Evolutionary conservation across 2,113 vertebrate genomes (phyloP).

Genomic region (Albula goreensis): DNA sequence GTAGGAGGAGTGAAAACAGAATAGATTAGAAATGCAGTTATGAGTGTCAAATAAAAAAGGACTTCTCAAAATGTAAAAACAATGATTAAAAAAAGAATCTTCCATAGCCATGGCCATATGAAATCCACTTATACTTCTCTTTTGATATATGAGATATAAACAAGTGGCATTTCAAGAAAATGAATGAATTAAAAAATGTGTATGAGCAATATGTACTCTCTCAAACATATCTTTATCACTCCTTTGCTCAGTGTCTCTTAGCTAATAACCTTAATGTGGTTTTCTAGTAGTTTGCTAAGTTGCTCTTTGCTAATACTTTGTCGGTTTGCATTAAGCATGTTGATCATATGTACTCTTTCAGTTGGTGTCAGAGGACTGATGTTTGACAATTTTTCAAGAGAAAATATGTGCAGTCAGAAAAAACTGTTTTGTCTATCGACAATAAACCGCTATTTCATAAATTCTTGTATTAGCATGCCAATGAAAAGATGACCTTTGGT

Average conservation of each 20-base stretch:
- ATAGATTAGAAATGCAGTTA: conserved; percentile 1
- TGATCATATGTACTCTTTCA: neutral
- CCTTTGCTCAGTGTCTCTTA: too few species aligned
- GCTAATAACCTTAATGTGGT: too few species aligned
- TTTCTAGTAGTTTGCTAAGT: too few species aligned
- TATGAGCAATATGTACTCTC: too few species aligned
- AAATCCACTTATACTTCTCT: too few species aligned
- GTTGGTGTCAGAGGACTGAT: neutral
- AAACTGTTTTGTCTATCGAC: neutral
- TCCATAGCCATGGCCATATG: neutral
- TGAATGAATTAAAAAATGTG: too few species aligned
- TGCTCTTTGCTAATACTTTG: too few species aligned
- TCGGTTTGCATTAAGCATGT: too few species aligned
- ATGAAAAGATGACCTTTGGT: conserved; percentile 16
- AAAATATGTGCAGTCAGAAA: neutral
- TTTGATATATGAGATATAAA: too few species aligned
- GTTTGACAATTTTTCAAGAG: neutral
- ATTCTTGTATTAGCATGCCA: neutral
- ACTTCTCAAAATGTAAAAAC: neutral
- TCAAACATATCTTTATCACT: too few species aligned
- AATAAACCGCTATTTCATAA: neutral
- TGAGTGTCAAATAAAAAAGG: neutral
- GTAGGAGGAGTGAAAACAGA: conserved; percentile 49
- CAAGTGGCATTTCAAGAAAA: too few species aligned
- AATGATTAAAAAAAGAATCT: neutral